These are phyloP conservation scores for Alcedo atthis DNA, from an alignment of 2,797 vertebrate genomes.

Conservation along the genomic window DNA sequence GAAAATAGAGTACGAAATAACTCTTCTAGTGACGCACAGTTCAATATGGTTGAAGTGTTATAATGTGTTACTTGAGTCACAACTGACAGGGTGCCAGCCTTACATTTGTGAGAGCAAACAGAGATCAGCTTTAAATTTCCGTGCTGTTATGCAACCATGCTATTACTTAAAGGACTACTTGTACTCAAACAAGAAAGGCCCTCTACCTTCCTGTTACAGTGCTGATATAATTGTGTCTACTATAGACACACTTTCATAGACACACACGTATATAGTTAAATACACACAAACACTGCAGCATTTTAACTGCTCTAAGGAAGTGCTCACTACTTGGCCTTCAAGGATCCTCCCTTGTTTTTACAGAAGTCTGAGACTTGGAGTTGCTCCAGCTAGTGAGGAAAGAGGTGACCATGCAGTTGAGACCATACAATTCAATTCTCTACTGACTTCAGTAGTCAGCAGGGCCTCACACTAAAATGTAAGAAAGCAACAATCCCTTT, in stretches of 20 bases:
- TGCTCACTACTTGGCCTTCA: background rate
- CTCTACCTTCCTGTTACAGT: conserved; percentile 11
- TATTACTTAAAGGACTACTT: conserved; percentile 63
- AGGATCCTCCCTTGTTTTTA: background rate
- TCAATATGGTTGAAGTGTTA: background rate
- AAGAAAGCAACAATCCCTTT: background rate
- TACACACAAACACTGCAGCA: background rate
- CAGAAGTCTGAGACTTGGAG: background rate
- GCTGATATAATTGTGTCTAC: background rate
- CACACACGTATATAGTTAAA: background rate
- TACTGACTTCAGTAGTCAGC: background rate
- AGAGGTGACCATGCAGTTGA: background rate
- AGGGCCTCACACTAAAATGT: background rate
- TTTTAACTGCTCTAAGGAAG: background rate
- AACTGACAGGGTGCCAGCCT: conserved; percentile 55
- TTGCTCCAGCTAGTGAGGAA: background rate
- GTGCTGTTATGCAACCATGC: conserved; percentile 35
- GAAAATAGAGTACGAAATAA: background rate
- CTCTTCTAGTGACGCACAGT: conserved; percentile 9
- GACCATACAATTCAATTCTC: background rate
- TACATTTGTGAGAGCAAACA: conserved; percentile 60
- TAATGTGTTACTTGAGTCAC: conserved; percentile 63
- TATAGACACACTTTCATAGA: background rate
- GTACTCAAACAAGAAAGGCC: conserved; percentile 39
- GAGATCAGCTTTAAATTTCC: conserved; percentile 56